Evolutionary conservation across 1,140 invertebrate genomes (phyloP), one percentile per base, ranked within the genome.

Genomic region (Andrena cerasifolii): DNA sequence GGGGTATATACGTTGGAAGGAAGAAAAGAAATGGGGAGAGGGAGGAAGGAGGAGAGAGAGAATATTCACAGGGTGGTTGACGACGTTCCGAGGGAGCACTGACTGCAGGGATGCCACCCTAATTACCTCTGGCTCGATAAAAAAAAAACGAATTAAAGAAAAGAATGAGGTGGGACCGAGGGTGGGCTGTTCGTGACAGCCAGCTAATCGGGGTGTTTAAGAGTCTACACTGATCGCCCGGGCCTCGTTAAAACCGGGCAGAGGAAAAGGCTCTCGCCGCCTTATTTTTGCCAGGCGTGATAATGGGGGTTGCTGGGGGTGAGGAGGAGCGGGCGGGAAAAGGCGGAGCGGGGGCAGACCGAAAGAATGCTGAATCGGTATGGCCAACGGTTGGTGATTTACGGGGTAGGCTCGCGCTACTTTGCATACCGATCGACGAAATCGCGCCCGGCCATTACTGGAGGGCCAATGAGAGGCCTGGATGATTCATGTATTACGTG

Each of bases 121-220:
- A 92, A 92, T 92, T 92, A 92, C 88, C 90, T 90, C 83, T 79
- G 87, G 85, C 84, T 86, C 88, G 88, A 91, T 90, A 88, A 90
- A 92, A 88, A 89, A 90, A 90, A 90, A 89, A 88, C 89, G 90
- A 91, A 92, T 92, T 92, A 91, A 92, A 91, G 91, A 92, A 92
- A 91, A 91, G 90, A 92, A 92, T 90, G 91, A 91, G 91, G 89
- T 88, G 90, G 90, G 71, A 82, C 70, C 83, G 86, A 89, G 91
- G 90, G 90, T 91, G 90, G 90, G 87, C 91, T 92, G 91, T 86
- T 91, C 89, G 87, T 92, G 91, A 92, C 91, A 92, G 91, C 90
- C 87, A 91, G 91, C 91, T 92, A 92, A 92, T 92, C 91, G 91
- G 90, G 91, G 91, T 92, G 91, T 92, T 92, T 92, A 92, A 92